phyloP scores from a whole-genome alignment of 2,888 invertebrate species.

The Sympetrum striolatum region DNA sequence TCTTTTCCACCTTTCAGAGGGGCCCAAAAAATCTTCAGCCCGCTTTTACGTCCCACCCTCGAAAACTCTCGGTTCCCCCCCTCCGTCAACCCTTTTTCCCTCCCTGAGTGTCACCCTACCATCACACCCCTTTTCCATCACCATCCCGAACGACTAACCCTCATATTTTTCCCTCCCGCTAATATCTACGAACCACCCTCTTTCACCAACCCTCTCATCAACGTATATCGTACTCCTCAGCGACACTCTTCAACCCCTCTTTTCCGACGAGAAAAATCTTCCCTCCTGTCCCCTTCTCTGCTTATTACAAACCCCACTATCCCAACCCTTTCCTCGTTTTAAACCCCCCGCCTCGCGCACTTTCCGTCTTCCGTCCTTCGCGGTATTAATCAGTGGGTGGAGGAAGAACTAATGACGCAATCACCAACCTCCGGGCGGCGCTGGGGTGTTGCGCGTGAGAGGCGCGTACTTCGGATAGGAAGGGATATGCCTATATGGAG shows the following conservation, averaged over 20 bases:
- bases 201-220: background rate
- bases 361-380: background rate
- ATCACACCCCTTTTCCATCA: background rate
- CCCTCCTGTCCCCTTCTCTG: background rate
- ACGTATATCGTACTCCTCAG: background rate
- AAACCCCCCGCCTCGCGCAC: background rate
- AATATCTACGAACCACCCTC: background rate
- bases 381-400: slow-evolving; percentile 20
- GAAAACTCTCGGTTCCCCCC: background rate
- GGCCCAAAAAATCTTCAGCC: background rate
- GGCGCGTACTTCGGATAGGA: background rate
- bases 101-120: background rate
- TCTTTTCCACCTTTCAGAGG: background rate
- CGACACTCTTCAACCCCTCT: background rate
- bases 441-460: background rate
- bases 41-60: background rate
- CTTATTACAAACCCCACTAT: background rate
- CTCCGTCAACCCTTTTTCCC: background rate
- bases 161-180: background rate
- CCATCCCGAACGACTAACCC: background rate
- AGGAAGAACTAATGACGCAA: slow-evolving; percentile 27
- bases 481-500: background rate
- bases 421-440: background rate
- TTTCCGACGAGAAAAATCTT: background rate
- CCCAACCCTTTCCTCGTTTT: background rate